Percentiles rank a stretch among this genome's conserved stretches.
Evolutionary conservation across 1,140 invertebrate genomes (phyloP).

Genomic region (Drosophila pruinosa): DNA sequence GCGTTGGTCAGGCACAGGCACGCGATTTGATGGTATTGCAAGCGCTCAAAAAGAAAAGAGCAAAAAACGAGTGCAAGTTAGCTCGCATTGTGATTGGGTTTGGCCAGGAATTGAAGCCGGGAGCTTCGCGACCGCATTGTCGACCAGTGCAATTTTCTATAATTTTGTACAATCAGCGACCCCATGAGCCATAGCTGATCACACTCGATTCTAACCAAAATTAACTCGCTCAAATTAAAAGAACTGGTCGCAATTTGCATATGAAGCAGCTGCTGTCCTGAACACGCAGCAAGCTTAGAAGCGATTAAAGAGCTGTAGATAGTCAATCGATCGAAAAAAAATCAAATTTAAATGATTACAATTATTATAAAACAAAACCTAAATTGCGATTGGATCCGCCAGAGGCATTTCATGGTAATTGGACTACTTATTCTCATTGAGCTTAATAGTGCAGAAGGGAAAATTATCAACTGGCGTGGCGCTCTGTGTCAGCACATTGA

Average conservation of each 20-base stretch:
- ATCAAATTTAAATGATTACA: slow-evolving; percentile 37
- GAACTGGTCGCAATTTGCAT: slow-evolving; percentile 66
- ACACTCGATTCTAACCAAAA: slow-evolving; percentile 46
- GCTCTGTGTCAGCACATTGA: slow-evolving; percentile 99
- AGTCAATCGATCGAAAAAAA: slow-evolving; percentile 11
- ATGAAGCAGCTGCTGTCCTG: slow-evolving; percentile 31
- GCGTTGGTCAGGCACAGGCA: slow-evolving; percentile 97
- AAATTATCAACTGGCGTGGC: slow-evolving; percentile 98
- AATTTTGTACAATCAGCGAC: slow-evolving; percentile 70
- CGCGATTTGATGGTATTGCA: slow-evolving; percentile 89
- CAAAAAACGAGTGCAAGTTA: slow-evolving; percentile 47
- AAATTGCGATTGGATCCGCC: slow-evolving; percentile 13
- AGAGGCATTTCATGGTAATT: slow-evolving; percentile 47
- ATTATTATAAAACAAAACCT: slow-evolving; percentile 13
- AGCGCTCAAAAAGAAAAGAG: slow-evolving; percentile 9
- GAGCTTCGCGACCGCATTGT: slow-evolving; percentile 35
- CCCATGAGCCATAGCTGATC: slow-evolving; percentile 31
- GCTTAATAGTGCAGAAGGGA: slow-evolving; percentile 99
- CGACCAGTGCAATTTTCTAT: slow-evolving; percentile 82
- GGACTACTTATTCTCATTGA: slow-evolving; percentile 99
- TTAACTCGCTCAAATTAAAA: slow-evolving; percentile 72
- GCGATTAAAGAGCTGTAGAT: neutral
- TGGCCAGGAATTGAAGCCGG: slow-evolving; percentile 28
- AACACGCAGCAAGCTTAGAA: slow-evolving; percentile 23
- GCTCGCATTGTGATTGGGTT: slow-evolving; percentile 40